Conservation (phyloP, 2,888 invertebrate genomes). For the Frankliniella fusca region DNA sequence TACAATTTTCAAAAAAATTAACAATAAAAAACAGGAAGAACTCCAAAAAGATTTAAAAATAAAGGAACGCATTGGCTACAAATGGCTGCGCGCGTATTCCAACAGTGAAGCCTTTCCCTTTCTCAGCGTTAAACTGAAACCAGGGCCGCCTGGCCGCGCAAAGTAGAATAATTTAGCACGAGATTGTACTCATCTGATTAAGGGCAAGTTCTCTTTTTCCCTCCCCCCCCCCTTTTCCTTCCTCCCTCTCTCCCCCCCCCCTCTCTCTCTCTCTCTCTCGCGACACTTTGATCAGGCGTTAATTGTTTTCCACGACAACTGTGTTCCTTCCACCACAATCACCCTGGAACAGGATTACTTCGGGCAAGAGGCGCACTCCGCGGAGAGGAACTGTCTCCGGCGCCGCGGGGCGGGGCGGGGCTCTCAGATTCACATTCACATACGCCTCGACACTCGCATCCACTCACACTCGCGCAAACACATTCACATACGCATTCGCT, state of each 20-base stretch:
- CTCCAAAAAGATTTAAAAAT: too few relatives aligned
- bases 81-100: too few relatives aligned
- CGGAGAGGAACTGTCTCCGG: neutral
- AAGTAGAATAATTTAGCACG: too few relatives aligned
- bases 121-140: too few relatives aligned
- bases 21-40: too few relatives aligned
- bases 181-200: too few relatives aligned
- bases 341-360: conserved; percentile 30
- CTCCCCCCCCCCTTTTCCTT: conserved; percentile 22
- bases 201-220: conserved; percentile 29
- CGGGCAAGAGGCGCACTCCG: neutral
- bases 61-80: too few relatives aligned
- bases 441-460: neutral
- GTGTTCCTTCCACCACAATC: conserved; percentile 23
- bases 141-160: too few relatives aligned
- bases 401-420: neutral
- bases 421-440: neutral
- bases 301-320: conserved; percentile 14
- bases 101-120: too few relatives aligned
- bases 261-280: conserved; percentile 27
- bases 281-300: conserved; percentile 21
- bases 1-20: too few relatives aligned
- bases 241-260: conserved; percentile 12
- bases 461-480: neutral
- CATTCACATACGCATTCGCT: neutral